These are phyloP conservation scores for Pyrrhia umbra DNA, from an alignment of 2,888 invertebrate species.

Conservation along the genomic window DNA sequence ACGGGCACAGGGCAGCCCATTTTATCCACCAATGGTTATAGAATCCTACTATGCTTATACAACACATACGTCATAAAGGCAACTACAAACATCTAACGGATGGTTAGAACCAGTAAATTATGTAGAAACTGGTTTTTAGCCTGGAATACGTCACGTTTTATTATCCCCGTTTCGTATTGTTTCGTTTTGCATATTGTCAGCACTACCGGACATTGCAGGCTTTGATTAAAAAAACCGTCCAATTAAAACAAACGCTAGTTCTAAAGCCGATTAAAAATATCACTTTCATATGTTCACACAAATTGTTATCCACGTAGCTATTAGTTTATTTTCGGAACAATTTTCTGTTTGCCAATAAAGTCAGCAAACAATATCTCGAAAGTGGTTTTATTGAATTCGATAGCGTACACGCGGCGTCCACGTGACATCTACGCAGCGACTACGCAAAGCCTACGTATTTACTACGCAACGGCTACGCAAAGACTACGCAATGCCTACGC, in stretches of 20 bases:
- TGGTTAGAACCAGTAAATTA: neutral
- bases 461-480: too few species aligned
- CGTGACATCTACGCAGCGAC: too few species aligned
- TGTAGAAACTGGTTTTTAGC: neutral
- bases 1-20: neutral
- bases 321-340: neutral
- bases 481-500: too few species aligned
- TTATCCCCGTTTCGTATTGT: neutral
- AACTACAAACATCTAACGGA: too few species aligned
- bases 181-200: constrained; percentile 26
- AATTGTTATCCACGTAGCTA: neutral
- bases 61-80: too few species aligned
- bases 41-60: neutral
- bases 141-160: neutral
- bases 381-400: too few species aligned
- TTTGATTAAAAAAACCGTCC: constrained; percentile 26
- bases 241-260: neutral
- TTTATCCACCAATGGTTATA: neutral
- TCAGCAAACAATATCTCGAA: too few species aligned
- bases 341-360: too few species aligned
- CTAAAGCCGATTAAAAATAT: neutral
- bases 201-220: neutral
- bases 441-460: too few species aligned
- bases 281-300: neutral
- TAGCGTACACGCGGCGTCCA: too few species aligned